phyloP scores from a whole-genome alignment of 2,888 invertebrate species.

The Hirtodrosophila trivittata region DNA sequence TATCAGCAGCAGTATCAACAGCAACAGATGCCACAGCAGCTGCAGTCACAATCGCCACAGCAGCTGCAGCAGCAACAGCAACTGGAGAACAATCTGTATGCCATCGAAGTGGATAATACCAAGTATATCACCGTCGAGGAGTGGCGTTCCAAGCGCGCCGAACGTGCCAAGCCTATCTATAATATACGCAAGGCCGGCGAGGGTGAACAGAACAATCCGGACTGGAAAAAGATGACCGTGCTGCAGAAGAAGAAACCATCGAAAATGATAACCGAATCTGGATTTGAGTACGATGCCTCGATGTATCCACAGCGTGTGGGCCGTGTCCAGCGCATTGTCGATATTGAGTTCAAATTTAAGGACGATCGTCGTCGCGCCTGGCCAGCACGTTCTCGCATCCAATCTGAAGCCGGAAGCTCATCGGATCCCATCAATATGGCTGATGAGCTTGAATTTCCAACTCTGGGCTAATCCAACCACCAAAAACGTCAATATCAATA shows the following conservation, averaged over 20 bases:
- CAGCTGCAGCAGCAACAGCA: not conserved
- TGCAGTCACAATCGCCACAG: not conserved
- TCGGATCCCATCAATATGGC: constrained; percentile 27
- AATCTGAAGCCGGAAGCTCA: not conserved
- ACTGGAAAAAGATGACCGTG: constrained; percentile 35
- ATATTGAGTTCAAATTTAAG: constrained; percentile 46
- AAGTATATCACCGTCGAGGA: constrained; percentile 41
- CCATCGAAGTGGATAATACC: constrained; percentile 5
- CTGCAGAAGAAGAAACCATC: constrained; percentile 23
- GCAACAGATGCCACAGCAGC: not conserved
- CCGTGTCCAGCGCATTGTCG: constrained; percentile 29
- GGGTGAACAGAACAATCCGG: constrained; percentile 17
- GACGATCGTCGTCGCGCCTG: constrained; percentile 23
- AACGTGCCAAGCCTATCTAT: constrained; percentile 34
- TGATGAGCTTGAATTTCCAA: constrained; percentile 42
- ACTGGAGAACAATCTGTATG: not conserved
- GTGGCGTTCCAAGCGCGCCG: constrained; percentile 23
- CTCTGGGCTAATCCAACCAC: constrained; percentile 29
- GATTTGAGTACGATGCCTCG: constrained; percentile 11
- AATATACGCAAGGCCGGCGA: constrained; percentile 48
- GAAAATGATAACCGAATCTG: not conserved
- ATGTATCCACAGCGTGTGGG: constrained; percentile 35
- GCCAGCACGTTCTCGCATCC: not conserved
- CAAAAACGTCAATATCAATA: no score
- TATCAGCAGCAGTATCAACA: not conserved